phyloP scores from a whole-genome alignment of 2,888 invertebrate species.

The Rhorus exstirpatorius region DNA sequence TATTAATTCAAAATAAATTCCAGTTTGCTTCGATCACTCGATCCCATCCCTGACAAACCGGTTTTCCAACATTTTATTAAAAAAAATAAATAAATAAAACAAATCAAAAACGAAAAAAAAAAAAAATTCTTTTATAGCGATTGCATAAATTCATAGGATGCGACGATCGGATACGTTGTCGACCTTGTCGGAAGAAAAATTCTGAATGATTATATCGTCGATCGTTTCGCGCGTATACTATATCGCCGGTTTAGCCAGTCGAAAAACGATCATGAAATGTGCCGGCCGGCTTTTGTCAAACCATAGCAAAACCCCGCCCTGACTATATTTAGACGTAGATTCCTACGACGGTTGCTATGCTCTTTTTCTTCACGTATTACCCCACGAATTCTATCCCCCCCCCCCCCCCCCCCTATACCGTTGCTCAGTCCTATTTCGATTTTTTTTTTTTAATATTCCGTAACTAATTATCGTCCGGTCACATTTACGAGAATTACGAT shows the following conservation, averaged over 20 bases:
- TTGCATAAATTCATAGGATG: conserved; percentile 25
- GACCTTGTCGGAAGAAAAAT: too few species aligned
- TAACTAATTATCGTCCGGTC: too few species aligned
- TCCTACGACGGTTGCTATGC: background rate
- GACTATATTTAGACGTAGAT: conserved; percentile 69
- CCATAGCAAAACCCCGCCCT: conserved; percentile 69
- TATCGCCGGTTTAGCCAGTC: background rate
- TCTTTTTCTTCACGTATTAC: conserved; percentile 26
- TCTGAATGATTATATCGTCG: background rate
- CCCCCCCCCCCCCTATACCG: too few species aligned
- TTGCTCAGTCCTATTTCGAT: background rate
- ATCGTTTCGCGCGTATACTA: background rate
- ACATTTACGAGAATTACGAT: too few species aligned
- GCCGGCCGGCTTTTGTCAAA: conserved; percentile 72
- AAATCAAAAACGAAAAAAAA: background rate
- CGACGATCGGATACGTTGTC: too few species aligned
- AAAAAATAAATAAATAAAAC: conserved; percentile 1
- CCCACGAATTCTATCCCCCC: conserved; percentile 13
- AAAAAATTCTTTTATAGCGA: conserved; percentile 6
- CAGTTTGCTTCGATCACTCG: conserved; percentile 15
- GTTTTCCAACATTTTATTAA: conserved; percentile 24
- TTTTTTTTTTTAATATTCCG: too few species aligned
- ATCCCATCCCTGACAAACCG: conserved; percentile 35
- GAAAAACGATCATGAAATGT: conserved; percentile 46
- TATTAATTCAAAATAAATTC: conserved; percentile 26